phyloP scores from a whole-genome alignment of 2,888 invertebrate species.

The Pherbina coryleti region DNA sequence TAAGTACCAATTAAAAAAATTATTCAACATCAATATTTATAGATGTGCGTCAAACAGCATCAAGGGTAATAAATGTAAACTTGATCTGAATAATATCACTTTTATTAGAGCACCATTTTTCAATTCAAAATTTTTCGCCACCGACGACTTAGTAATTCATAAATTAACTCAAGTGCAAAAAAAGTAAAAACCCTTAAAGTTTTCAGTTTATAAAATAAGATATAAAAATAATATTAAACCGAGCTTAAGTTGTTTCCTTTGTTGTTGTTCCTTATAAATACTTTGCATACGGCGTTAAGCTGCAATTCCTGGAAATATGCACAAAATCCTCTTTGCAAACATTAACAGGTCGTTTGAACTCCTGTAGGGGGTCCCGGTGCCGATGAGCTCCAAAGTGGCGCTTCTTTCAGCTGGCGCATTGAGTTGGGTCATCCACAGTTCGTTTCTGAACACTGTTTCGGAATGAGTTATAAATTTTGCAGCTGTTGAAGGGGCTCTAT shows the following conservation, averaged over 20 bases:
- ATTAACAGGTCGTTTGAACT: constrained; percentile 67
- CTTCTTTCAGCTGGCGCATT: not conserved
- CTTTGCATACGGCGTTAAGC: not conserved
- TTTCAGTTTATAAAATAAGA: constrained; percentile 7
- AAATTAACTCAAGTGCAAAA: too few species aligned
- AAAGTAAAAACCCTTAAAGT: too few species aligned
- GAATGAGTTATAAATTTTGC: constrained; percentile 69
- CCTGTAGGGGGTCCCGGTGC: constrained; percentile 60
- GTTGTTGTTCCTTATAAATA: not conserved
- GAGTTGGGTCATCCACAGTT: not conserved
- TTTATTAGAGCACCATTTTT: too few species aligned
- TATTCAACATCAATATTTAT: too few species aligned
- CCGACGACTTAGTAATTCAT: too few species aligned
- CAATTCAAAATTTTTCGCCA: too few species aligned
- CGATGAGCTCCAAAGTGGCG: not conserved
- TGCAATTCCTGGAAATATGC: constrained; percentile 25
- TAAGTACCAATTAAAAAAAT: too few species aligned
- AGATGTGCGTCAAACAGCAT: too few species aligned
- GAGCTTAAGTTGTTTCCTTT: not conserved
- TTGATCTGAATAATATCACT: too few species aligned
- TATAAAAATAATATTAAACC: constrained; percentile 24
- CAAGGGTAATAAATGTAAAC: too few species aligned
- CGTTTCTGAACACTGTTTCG: constrained; percentile 42
- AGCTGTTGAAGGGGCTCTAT: constrained; percentile 67
- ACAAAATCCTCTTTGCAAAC: constrained; percentile 38